Evolutionary conservation across 2,797 vertebrate species (phyloP).

Genomic region (Hafferia zeledoni): DNA sequence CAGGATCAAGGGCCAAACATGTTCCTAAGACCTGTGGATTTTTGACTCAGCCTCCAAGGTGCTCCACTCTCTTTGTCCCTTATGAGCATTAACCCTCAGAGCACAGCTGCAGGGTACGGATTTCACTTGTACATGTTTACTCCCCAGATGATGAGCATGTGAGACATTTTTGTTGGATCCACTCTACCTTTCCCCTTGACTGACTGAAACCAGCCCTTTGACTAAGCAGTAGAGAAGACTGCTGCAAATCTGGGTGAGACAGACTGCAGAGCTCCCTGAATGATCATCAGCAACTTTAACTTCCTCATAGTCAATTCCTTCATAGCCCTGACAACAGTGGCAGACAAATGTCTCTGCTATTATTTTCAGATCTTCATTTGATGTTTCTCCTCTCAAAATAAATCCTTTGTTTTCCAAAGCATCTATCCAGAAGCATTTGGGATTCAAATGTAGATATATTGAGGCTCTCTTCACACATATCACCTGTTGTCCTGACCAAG

Average conservation of each 20-base stretch:
- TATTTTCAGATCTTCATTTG: slow-evolving; percentile 68
- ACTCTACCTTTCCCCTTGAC: background rate
- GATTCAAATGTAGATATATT: slow-evolving; percentile 81
- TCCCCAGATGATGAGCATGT: background rate
- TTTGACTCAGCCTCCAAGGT: background rate
- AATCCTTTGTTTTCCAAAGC: slow-evolving; percentile 63
- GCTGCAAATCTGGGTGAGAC: background rate
- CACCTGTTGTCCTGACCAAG: slow-evolving; percentile 81
- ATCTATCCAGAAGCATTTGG: slow-evolving; percentile 73
- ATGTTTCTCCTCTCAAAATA: slow-evolving; percentile 71
- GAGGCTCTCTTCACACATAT: slow-evolving; percentile 65
- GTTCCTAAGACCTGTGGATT: background rate
- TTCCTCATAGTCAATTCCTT: slow-evolving; percentile 52
- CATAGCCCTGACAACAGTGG: slow-evolving; percentile 83
- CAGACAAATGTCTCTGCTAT: slow-evolving; percentile 78
- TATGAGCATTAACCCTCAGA: background rate
- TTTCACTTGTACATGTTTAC: background rate
- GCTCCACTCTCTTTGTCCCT: background rate
- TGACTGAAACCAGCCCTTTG: background rate
- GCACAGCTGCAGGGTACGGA: background rate
- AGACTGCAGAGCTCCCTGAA: background rate
- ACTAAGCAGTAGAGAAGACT: background rate
- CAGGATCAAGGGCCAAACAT: accelerated
- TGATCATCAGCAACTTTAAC: background rate
- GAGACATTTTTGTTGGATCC: background rate